Evolutionary conservation across 2,797 vertebrate species (phyloP).

Genomic region (Anas bernieri): DNA sequence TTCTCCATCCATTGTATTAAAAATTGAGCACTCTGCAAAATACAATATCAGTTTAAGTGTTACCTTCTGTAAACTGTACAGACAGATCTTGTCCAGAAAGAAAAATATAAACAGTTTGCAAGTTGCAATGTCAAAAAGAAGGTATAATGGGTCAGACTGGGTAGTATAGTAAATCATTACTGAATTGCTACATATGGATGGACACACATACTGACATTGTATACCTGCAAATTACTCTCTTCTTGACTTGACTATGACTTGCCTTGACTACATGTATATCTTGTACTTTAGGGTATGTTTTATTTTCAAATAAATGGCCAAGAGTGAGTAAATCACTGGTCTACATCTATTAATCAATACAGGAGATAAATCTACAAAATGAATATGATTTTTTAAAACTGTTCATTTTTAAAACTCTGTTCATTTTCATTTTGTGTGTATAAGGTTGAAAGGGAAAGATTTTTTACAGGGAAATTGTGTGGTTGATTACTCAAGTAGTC

Average conservation of each 20-base stretch:
- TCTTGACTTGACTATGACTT: neutral
- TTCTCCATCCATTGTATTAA: constrained; percentile 36
- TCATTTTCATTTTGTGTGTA: neutral
- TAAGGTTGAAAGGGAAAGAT: neutral
- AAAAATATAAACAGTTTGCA: neutral
- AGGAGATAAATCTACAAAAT: neutral
- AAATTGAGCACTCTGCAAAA: constrained; percentile 48
- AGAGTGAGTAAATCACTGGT: neutral
- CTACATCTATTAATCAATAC: neutral
- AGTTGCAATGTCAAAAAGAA: neutral
- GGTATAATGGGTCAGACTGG: neutral
- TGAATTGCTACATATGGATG: neutral
- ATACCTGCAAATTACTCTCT: neutral
- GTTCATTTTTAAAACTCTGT: neutral
- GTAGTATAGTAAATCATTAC: neutral
- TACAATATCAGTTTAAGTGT: constrained; percentile 21
- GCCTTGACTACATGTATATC: neutral
- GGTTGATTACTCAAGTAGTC: neutral
- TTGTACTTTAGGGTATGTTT: neutral
- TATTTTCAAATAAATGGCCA: neutral
- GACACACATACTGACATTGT: neutral
- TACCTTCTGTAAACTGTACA: constrained; percentile 35
- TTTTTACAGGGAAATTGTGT: neutral
- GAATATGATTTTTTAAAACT: neutral
- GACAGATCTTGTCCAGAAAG: neutral